Base-by-base conservation (phyloP, 2,888 invertebrate species). In the Drosophila cracens region DNA sequence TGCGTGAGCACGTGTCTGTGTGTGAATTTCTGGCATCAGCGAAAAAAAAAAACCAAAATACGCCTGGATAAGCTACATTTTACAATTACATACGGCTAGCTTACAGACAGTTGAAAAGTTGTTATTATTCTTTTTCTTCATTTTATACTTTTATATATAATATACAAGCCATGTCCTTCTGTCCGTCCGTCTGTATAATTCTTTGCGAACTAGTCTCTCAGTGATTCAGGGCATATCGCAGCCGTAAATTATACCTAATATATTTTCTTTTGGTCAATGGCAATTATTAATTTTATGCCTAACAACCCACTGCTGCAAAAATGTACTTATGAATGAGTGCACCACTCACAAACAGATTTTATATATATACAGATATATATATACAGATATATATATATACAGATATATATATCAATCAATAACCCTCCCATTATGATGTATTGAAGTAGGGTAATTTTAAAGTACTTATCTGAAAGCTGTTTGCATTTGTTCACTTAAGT, bases 381-480 rank as follows among this genome's bases (percentile, higher is more conserved):
- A n/a, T n/a, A n/a, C n/a, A n/a, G n/a, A n/a, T n/a, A n/a, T 56
- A 38, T 38, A 18, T 38, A 38, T 16, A 18, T 8, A 38, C 0
- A 38, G 13, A 40, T 10, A 18, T 18, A 6, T 6, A 6, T 40
- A 31, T 31, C 31, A 29, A 57, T 57, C 56, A 38, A 57, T 16
- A 21, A n/a, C 16, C 13, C 18, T 49, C 46, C 21, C 46, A 40
- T 21, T 43, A 31, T 57, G 29, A 21, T 31, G 40, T 31, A 57
- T 54, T 38, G 13, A 54, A 38, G 53, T 27, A 7, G 6, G 7
- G 7, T 16, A 51, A 65, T 57, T 40, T 21, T 33, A 60, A 49
- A 49, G 46, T 51, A 34, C 53, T 58, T 53, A 71, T 54, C 66
- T 33, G 49, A 58, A 64, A 60, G 60, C 60, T 48, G 29, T 71